Evolutionary conservation across 2,888 invertebrate species (phyloP), one percentile per base, ranked within the genome.

Genomic region (Cosmia pyralina): DNA sequence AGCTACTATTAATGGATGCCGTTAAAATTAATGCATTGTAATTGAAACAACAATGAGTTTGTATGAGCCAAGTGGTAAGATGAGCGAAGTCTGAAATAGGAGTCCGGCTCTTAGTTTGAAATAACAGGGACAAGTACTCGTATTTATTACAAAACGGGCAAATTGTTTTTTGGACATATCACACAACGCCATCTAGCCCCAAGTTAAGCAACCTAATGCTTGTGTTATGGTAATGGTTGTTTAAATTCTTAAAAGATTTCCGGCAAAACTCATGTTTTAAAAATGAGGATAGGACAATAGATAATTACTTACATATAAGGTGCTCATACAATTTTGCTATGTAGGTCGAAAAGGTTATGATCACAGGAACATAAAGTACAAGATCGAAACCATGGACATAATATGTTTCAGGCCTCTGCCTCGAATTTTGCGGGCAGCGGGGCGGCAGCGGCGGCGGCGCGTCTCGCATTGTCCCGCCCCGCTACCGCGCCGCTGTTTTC

Each of bases 1-100:
- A 71, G 80, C 62, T 72, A 78, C 74, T 85, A 80, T 81, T 78
- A 87, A 85, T 80, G 73, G 69, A 77, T 48, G 73, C 77, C 75
- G 83, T 85, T 80, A 68, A 76, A 72, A 72, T 69, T 64, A 75
- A 82, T 78, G 66, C 57, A 17, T 68, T 75, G 65, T 73, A 63
- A 83, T 75, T 82, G 66, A 72, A 79, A 74, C 57, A 63, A 75
- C 53, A 74, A 77, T 65, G n/a, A 60, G 62, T 17, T 81, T 64
- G 53, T 71, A 46, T 22, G 41, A 68, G 65, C 34, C 13, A 48
- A 60, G 52, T 48, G 11, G 44, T 70, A 58, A 50, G 46, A 69
- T 65, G 57, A 71, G 19, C 38, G n/a, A 41, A 52, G 55, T 38
- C 19, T 75, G 41, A 65, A 53, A 46, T 19, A 34, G 19, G 41